Evolutionary conservation across 2,888 invertebrate species (phyloP).

Genomic region (Lysandra coridon): DNA sequence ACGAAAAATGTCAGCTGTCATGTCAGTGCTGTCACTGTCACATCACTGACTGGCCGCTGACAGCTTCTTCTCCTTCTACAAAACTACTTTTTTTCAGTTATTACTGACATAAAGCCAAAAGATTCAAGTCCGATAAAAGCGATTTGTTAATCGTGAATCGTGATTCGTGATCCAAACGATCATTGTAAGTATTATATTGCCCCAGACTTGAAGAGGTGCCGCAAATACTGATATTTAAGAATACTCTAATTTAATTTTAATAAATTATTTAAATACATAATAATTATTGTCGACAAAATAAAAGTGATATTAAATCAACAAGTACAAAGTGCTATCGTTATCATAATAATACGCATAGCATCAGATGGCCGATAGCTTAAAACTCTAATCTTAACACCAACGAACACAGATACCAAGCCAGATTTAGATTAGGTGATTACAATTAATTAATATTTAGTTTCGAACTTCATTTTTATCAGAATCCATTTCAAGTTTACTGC

Average conservation of each 20-base stretch:
- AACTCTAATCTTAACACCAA: constrained; percentile 20
- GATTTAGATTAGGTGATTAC: constrained; percentile 9
- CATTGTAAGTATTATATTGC: too few species aligned
- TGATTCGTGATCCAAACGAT: too few species aligned
- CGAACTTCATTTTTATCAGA: not conserved
- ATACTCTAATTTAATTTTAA: too few species aligned
- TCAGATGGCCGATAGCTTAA: not conserved
- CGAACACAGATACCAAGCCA: not conserved
- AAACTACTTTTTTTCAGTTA: too few species aligned
- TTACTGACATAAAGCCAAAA: too few species aligned
- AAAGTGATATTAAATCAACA: not conserved
- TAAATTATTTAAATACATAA: too few species aligned
- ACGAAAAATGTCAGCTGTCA: not conserved
- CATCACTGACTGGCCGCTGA: not conserved
- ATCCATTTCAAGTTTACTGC: not conserved
- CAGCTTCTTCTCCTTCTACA: not conserved
- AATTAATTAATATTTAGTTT: not conserved
- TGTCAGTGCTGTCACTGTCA: not conserved
- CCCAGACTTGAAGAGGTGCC: too few species aligned
- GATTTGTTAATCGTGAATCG: too few species aligned
- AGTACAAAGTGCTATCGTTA: not conserved
- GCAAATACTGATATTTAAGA: too few species aligned
- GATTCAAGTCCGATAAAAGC: too few species aligned
- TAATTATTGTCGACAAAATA: not conserved
- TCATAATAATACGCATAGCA: not conserved